Percentiles rank a stretch among this genome's conserved stretches.
These are phyloP conservation scores for Meleagris gallopavo DNA, from an alignment of 2,113 vertebrate genomes.

Conservation along the genomic window DNA sequence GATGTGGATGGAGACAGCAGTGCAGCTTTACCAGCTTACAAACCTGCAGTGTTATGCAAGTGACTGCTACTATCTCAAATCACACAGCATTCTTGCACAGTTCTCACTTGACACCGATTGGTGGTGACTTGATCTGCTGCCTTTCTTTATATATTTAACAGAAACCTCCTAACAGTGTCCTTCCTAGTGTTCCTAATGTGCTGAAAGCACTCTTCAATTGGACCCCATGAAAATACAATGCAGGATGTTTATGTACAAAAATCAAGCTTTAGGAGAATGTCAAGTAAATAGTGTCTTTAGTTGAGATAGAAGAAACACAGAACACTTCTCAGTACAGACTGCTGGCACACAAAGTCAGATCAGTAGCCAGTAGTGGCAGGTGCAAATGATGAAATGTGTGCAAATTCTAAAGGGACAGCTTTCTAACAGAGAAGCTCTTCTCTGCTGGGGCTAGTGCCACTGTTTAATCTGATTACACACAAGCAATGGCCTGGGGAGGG, in stretches of 20 bases:
- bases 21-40: not conserved
- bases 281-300: constrained; percentile 9
- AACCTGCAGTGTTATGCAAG: not conserved
- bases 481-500: not conserved
- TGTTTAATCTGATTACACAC: not conserved
- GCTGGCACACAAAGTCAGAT: constrained; percentile 36
- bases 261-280: constrained; percentile 1
- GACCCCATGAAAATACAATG: not conserved
- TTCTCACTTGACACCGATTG: not conserved
- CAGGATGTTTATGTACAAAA: constrained; percentile 18
- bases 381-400: not conserved
- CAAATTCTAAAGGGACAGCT: constrained; percentile 14
- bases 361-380: constrained; percentile 47
- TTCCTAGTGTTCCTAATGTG: not conserved
- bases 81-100: not conserved
- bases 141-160: not conserved
- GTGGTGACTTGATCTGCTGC: not conserved
- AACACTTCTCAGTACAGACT: not conserved
- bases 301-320: constrained; percentile 26
- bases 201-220: constrained; percentile 11
- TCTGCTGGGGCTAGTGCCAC: not conserved
- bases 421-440: constrained; percentile 54
- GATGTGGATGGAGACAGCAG: not conserved
- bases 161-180: not conserved
- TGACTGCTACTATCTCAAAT: not conserved